These are phyloP conservation scores for Tupaia chinensis DNA, from an alignment of 2,113 vertebrate species.

Conservation along the genomic window DNA sequence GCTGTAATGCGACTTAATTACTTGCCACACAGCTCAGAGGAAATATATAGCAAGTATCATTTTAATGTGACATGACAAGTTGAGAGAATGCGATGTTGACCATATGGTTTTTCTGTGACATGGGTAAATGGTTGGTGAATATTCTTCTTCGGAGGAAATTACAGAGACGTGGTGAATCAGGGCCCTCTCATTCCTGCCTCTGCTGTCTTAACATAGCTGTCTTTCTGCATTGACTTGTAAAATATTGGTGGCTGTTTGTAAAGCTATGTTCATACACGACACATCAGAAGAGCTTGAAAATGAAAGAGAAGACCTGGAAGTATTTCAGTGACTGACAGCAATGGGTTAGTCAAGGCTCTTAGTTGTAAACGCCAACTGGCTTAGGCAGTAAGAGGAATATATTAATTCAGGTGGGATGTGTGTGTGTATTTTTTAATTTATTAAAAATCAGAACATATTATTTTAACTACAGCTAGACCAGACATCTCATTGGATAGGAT, in stretches of 20 bases:
- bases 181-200: background rate
- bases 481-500: background rate
- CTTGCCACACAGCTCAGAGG: background rate
- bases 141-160: background rate
- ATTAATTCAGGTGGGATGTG: background rate
- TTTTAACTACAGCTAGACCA: background rate
- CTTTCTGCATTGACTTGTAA: background rate
- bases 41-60: constrained; percentile 28
- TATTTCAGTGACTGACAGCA: background rate
- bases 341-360: background rate
- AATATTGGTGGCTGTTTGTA: background rate
- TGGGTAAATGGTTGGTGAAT: background rate
- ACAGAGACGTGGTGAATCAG: background rate
- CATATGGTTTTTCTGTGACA: background rate
- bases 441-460: background rate
- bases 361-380: background rate
- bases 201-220: background rate
- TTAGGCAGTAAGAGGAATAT: background rate
- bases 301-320: background rate
- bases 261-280: background rate
- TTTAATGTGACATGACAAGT: constrained; percentile 48
- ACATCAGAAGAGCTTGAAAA: background rate
- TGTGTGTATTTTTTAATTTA: too few species aligned
- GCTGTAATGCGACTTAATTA: constrained; percentile 13
- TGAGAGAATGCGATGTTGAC: background rate